Base-by-base conservation (phyloP, 2,797 vertebrate species). In the Oreortyx pictus region DNA sequence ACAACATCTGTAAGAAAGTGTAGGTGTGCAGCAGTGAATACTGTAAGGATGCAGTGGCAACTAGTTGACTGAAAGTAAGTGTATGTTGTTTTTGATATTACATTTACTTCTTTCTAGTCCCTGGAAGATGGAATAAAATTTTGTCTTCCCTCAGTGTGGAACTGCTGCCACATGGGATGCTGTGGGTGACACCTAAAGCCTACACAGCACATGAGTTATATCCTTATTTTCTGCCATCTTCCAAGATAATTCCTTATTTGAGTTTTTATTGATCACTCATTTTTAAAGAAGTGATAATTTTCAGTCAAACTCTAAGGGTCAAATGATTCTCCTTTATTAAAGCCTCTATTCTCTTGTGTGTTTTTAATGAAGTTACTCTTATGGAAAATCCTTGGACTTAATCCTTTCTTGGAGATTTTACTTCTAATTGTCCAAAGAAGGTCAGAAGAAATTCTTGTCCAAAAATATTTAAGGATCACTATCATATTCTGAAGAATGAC, bases 281-380 rank as follows among this genome's bases (percentile, higher is more conserved):
- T 77, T 89, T 94, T 54, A 92, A 82, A 90, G 77, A 81, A 86
- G 52, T 43, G 82, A 81, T 93, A 89, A 92, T 85, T 92, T 95
- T 95, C 82, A 92, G 22, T 61, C 68, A 88, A 71, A 79, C 79
- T 92, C 61, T 54, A 57, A 27, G 13, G 57, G 79, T 92, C 73
- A 94, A 52, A 61, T 14, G 35, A 24, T 83, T 92, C 49, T 81
- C 70, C 15, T 49, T 41, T 57, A 72, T 80, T 88, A 86, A 89
- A 87, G 19, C 27, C 52, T 83, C 74, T 87, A 33, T 78, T 83
- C 54, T 83, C 31, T 68, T 91, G 91, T 91, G 70, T 73, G 57
- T 89, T 90, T 88, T 77, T 92, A 93, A 94, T 93, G 92, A 93
- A 89, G 62, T 62, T 33, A 83, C 29, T 80, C 73, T 91, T 54